These are phyloP conservation scores for Xanthostigma xanthostigma DNA, from an alignment of 2,888 invertebrate species.

Conservation along the genomic window DNA sequence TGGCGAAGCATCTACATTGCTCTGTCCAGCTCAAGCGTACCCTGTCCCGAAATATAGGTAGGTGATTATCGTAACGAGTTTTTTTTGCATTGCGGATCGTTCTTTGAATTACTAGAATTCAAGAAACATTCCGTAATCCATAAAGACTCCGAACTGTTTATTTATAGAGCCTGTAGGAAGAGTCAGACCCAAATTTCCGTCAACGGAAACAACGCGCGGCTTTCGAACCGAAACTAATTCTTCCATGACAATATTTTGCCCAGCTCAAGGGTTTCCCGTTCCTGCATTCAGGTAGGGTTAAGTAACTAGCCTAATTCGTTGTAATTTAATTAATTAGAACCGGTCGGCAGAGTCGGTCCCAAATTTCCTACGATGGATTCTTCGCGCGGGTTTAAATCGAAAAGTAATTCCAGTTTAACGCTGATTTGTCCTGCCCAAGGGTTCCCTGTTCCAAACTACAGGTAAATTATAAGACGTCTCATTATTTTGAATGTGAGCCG, in stretches of 20 bases:
- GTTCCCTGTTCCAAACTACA: slow-evolving; percentile 57
- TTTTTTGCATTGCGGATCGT: slow-evolving; percentile 3
- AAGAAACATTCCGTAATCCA: no score
- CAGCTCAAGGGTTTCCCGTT: slow-evolving; percentile 54
- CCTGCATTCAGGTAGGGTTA: slow-evolving; percentile 37
- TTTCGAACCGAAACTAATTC: slow-evolving; percentile 14
- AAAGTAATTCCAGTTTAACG: slow-evolving; percentile 37
- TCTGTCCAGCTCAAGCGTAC: slow-evolving; percentile 52
- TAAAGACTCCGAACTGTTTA: no score
- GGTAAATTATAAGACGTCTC: slow-evolving; percentile 32
- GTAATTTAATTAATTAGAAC: slow-evolving; percentile 26
- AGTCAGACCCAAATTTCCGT: slow-evolving; percentile 42
- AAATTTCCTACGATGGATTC: slow-evolving; percentile 50
- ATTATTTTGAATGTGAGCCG: no score
- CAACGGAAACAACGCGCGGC: slow-evolving; percentile 5
- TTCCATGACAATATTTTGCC: slow-evolving; percentile 48
- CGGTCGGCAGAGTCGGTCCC: slow-evolving; percentile 42
- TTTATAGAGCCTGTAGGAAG: slow-evolving; percentile 49
- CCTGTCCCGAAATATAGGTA: slow-evolving; percentile 61
- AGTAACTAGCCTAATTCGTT: neutral
- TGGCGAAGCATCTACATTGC: slow-evolving; percentile 34
- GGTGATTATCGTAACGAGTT: slow-evolving; percentile 15
- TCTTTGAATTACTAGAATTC: neutral
- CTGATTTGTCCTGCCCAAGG: slow-evolving; percentile 62
- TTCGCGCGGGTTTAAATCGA: slow-evolving; percentile 42